Conservation (phyloP, 92 coral and sea anemone species). For the Pocillopora grandis region DNA sequence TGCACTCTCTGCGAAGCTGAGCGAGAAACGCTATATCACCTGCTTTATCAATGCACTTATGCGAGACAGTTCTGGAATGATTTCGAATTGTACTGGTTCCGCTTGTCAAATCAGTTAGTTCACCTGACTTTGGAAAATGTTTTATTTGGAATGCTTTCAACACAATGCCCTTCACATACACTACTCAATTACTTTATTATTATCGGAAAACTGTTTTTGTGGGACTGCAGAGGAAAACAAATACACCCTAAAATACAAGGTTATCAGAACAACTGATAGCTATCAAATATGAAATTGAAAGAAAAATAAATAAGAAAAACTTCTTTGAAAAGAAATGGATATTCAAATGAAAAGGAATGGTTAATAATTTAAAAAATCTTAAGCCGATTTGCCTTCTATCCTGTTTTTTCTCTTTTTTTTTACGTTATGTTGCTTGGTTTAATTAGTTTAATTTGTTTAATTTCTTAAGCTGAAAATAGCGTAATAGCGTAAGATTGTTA, state of each 20-base stretch:
- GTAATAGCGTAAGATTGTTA: no score
- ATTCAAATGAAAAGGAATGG: background rate
- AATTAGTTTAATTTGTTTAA: no score
- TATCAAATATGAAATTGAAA: background rate
- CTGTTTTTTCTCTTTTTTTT: no score
- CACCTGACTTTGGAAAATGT: background rate
- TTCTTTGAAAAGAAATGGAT: no score
- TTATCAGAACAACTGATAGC: background rate
- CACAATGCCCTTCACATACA: background rate
- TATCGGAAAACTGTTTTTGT: conserved; percentile 5
- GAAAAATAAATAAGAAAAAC: no score
- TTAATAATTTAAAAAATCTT: no score
- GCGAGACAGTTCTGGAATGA: background rate
- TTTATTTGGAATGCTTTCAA: background rate
- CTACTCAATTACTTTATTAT: background rate
- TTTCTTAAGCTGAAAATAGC: no score
- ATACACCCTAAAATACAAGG: background rate
- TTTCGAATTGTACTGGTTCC: background rate
- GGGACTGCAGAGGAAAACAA: conserved; percentile 8
- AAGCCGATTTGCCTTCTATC: no score
- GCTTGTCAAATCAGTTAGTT: background rate
- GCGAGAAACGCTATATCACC: background rate
- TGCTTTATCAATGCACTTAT: background rate
- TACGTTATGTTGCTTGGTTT: no score
- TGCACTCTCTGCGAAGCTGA: background rate